A percentile compares a stretch with the other conserved stretches of the same genome.
Evolutionary conservation across 2,797 vertebrate genomes (phyloP).

Genomic region (Meriones psammophilus): DNA sequence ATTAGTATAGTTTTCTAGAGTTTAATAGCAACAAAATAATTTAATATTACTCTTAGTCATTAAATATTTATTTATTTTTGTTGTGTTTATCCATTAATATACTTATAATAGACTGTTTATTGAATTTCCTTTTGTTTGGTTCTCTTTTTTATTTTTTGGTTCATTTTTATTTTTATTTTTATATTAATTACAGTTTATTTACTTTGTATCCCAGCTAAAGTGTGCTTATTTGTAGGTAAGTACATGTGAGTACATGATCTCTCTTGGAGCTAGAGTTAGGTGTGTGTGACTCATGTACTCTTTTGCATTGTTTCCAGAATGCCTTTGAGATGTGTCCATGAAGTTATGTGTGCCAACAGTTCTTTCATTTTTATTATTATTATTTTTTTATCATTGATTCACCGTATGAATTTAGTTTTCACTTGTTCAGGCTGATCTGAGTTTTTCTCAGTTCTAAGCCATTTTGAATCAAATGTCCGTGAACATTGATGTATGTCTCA

Average conservation of each 20-base stretch:
- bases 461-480: slow-evolving; percentile 8
- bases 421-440: background rate
- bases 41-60: background rate
- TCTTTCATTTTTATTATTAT: slow-evolving; percentile 9
- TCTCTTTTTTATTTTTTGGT: background rate
- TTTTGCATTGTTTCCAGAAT: background rate
- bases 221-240: background rate
- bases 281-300: no score
- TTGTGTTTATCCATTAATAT: slow-evolving; percentile 30
- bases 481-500: background rate
- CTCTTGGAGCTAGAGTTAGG: background rate
- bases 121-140: slow-evolving; percentile 40
- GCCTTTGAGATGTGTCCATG: background rate
- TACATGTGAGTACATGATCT: background rate
- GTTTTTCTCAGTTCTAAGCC: background rate
- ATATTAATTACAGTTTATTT: no score
- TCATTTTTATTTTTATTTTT: slow-evolving; percentile 28
- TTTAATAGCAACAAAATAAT: background rate
- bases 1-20: background rate
- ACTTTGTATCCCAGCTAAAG: background rate
- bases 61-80: background rate
- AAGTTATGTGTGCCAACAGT: background rate
- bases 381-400: background rate
- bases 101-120: slow-evolving; percentile 36
- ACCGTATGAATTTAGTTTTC: slow-evolving; percentile 32